Base-by-base conservation (phyloP, 2,888 invertebrate species). In the Rhamphomyia laevipes region DNA sequence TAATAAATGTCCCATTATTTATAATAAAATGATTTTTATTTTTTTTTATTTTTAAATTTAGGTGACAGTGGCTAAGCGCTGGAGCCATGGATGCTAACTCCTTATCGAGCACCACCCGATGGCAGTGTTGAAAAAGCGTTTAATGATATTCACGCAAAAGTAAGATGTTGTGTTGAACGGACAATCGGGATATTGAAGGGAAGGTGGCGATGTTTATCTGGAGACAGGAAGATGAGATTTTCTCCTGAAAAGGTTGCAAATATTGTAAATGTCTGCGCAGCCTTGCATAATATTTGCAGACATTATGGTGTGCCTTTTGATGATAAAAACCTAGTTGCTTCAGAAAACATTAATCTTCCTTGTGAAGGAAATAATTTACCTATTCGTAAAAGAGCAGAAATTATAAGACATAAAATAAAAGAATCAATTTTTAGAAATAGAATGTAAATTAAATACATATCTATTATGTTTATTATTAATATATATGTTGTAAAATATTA, bases 41-140 rank as follows among this genome's bases (percentile, higher is more conserved):
- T 40, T 15, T 16, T 16, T 40, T 11, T 10, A 17, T 40, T 2
- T 15, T 18, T 17, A 31, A 44, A 47, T 43, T 44, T 23, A 49
- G 50, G 47, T 44, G 51, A 51, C 44, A 43, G 37, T 15, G 53
- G 51, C 12, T 53, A 53, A 21, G 40, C 49, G 1, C 41, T 53
- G 33, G 53, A 50, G 23, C 51, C 51, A 3, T 53, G 35, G 38
- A 33, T 53, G 31, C 45, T 53, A 31, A 51, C 47, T 23, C 50
- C 51, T 12, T 48, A 43, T 38, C 18, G 49, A 5, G 17, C 43
- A 41, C 31, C 46, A 23, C 12, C 12, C 15, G 46, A 35, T 18
- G 41, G 35, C 11, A 41, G 35, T 15, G 16, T 16, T 15, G 41
- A 47, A 47, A 18, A n/a, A 21, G 33, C 23, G 13, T 53, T 42